Evolutionary conservation across 1,140 invertebrate genomes (phyloP).

Genomic region (Meloidogyne hapla): DNA sequence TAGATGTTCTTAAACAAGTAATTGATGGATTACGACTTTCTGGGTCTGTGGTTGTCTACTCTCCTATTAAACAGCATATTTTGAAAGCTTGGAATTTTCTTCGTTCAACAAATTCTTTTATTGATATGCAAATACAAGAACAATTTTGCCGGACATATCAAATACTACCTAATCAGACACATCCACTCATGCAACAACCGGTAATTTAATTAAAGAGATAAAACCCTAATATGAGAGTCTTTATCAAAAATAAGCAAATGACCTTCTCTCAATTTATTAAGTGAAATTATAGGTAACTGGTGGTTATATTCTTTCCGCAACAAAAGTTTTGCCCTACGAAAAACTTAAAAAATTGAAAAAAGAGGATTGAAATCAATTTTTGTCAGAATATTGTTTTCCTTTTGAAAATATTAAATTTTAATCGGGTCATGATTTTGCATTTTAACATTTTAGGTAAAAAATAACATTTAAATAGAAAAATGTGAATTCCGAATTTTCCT

Average conservation of each 20-base stretch:
- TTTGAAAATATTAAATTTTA: no score
- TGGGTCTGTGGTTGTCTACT: conserved; percentile 39
- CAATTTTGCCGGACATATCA: conserved; percentile 39
- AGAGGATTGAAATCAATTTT: background rate
- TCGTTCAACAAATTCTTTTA: conserved; percentile 20
- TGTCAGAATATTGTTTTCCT: no score
- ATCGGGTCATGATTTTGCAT: no score
- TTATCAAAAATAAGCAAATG: no score
- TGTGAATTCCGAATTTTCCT: no score
- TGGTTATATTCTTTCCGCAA: conserved; percentile 24
- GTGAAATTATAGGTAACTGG: conserved; percentile 15
- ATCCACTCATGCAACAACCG: conserved; percentile 40
- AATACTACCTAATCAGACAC: conserved; percentile 34
- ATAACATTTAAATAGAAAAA: no score
- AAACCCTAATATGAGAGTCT: background rate
- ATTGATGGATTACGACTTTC: conserved; percentile 35
- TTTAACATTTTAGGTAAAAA: no score
- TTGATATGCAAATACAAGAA: conserved; percentile 33
- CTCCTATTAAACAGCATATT: conserved; percentile 37
- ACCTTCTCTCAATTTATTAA: background rate
- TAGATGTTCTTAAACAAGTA: conserved; percentile 30
- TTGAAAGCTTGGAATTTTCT: conserved; percentile 36
- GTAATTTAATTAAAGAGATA: background rate
- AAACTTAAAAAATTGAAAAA: background rate
- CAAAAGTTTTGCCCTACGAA: conserved; percentile 9